Percentiles rank a stretch among this genome's conserved stretches.
phyloP scores from a whole-genome alignment of 2,888 invertebrate species.

The Danaus chrysippus region DNA sequence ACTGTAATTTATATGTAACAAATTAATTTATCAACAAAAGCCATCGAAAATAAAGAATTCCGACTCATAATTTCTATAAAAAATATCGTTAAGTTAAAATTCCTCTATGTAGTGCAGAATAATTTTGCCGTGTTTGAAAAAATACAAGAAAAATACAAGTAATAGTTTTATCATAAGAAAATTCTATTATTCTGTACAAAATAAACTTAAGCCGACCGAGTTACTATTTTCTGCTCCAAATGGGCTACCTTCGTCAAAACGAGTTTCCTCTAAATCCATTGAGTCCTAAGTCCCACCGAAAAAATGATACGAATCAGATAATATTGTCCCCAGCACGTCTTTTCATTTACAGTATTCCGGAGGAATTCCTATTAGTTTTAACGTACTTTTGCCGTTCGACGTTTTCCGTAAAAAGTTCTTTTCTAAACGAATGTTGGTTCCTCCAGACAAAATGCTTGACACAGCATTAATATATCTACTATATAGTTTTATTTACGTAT shows the following conservation, averaged over 20 bases:
- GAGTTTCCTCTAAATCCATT: slow-evolving; percentile 57
- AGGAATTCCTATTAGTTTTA: slow-evolving; percentile 73
- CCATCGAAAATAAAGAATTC: too few species aligned
- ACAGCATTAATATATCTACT: slow-evolving; percentile 51
- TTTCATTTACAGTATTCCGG: slow-evolving; percentile 69
- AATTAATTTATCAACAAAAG: not conserved
- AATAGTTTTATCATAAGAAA: slow-evolving; percentile 7
- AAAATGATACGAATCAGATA: slow-evolving; percentile 70
- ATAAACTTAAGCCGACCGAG: slow-evolving; percentile 32
- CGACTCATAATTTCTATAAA: not conserved
- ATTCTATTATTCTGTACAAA: slow-evolving; percentile 29
- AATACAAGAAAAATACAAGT: slow-evolving; percentile 3
- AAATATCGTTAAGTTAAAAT: not conserved
- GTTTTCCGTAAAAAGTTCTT: slow-evolving; percentile 66
- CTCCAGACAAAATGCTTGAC: slow-evolving; percentile 56
- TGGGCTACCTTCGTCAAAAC: slow-evolving; percentile 44
- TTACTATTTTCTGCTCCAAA: slow-evolving; percentile 34
- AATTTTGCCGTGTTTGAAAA: not conserved
- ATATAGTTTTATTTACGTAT: slow-evolving; percentile 16
- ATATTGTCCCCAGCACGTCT: slow-evolving; percentile 65
- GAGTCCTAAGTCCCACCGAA: slow-evolving; percentile 57
- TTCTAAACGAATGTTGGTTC: slow-evolving; percentile 64
- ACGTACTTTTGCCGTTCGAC: slow-evolving; percentile 67
- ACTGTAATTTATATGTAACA: not conserved
- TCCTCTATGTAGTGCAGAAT: not conserved